phyloP scores from a whole-genome alignment of 2,888 invertebrate species.

The Lasioglossum pauxillum region DNA sequence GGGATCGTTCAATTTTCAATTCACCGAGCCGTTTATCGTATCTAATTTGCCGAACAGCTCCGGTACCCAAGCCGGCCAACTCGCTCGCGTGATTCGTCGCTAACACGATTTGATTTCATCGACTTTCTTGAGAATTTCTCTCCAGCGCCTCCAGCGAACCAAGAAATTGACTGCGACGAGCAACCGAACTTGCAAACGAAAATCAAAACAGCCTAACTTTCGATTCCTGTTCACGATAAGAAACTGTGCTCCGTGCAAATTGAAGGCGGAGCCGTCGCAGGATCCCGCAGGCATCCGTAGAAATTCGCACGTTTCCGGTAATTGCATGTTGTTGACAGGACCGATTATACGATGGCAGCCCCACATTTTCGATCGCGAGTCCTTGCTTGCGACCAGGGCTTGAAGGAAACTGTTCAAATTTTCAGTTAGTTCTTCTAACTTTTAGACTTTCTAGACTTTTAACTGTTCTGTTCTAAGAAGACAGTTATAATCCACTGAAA shows the following conservation, averaged over 20 bases:
- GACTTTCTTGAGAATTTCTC: constrained; percentile 47
- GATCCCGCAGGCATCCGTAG: background rate
- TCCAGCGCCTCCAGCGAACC: background rate
- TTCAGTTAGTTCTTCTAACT: too few relatives aligned
- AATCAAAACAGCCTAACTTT: background rate
- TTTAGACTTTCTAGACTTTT: too few relatives aligned
- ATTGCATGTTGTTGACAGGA: constrained; percentile 30
- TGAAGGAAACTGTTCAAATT: too few relatives aligned
- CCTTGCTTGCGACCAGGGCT: too few relatives aligned
- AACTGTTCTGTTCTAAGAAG: too few relatives aligned
- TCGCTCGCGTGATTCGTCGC: constrained; percentile 38
- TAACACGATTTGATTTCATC: constrained; percentile 25
- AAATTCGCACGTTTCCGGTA: constrained; percentile 22
- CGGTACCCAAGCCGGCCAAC: background rate
- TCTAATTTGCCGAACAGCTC: constrained; percentile 18
- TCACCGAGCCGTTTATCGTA: constrained; percentile 2
- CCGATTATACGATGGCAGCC: constrained; percentile 10
- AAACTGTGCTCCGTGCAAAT: background rate
- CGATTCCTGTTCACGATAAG: background rate
- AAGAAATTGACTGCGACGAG: constrained; percentile 11
- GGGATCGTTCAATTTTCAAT: constrained; percentile 25
- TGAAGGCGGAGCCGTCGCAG: background rate
- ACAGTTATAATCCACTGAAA: too few relatives aligned
- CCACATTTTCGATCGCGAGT: too few relatives aligned
- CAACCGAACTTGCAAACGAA: background rate